Base-by-base conservation (phyloP, 2,888 invertebrate species). In the Scotopteryx bipunctaria region DNA sequence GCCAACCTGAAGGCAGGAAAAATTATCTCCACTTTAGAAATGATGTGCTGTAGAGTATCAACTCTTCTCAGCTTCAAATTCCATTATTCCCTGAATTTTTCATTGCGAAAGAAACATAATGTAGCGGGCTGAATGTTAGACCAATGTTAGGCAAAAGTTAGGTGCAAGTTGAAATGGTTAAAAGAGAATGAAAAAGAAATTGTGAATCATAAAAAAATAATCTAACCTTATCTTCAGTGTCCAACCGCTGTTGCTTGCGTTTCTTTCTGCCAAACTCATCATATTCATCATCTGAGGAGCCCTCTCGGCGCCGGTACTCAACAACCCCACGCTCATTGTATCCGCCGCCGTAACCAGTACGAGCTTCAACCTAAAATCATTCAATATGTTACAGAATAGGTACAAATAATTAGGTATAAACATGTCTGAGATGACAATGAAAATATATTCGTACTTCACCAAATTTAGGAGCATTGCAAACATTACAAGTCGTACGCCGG, bases 381-480 rank as follows among this genome's bases (percentile, higher is more conserved):
- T 19, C 33, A 5, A 43, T 43, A 21, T 6, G 13, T 15, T 51
- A 35, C 3, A 38, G 19, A 23, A 15, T 31, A 37, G 15, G 14
- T 21, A 35, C 14, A 37, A n/a, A 29, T 11, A 25, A 5, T 2
- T 36, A 4, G 6, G 38, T 36, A 19, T 9, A 33, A 47, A 2
- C 33, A 9, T 5, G 23, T n/a, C 32, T 32, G 4, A 14, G 5
- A 32, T 5, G n/a, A 13, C 15, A 6, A 6, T 11, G 5, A 33
- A 45, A 36, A 37, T 31, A 31, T 25, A 41, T 48, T 65, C 97
- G 94, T 54, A 97, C 95, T 86, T 98, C 98, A 11, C 97, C 97
- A 81, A 97, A 97, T 86, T 99, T 99, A 0, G 99, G 98, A 2
- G 99, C 97, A 90, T 99, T 99, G 85, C 99, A 99, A 91, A 99